A percentile compares a stretch with the other conserved stretches of the same genome.
Conservation (phyloP, 1,140 invertebrate species). For the Ridgeia piscesae region DNA sequence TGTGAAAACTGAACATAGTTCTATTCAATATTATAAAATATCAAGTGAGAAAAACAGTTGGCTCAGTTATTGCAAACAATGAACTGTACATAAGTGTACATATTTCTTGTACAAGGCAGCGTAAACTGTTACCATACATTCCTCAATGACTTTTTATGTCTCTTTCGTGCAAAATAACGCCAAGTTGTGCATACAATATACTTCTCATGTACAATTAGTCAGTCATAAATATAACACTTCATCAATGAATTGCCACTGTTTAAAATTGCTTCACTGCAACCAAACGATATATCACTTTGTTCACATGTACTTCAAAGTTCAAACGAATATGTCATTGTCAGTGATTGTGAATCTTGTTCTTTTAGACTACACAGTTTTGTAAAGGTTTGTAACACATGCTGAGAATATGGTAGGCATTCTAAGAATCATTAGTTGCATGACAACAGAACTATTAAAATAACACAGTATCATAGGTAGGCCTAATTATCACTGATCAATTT, state of each 20-base stretch:
- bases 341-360: too few species aligned
- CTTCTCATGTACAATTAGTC: neutral
- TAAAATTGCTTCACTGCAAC: too few species aligned
- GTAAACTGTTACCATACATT: neutral
- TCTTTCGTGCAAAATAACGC: neutral
- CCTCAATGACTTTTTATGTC: neutral
- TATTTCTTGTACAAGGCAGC: too few species aligned
- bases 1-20: neutral
- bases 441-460: neutral
- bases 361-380: neutral
- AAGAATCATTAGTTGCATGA: neutral
- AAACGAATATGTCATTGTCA: too few species aligned
- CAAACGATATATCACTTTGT: too few species aligned
- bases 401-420: neutral
- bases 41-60: too few species aligned
- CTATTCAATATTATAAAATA: too few species aligned
- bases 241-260: neutral
- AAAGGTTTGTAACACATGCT: neutral
- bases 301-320: too few species aligned
- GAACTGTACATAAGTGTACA: too few species aligned
- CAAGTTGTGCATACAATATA: neutral
- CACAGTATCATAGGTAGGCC: neutral
- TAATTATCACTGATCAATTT: neutral
- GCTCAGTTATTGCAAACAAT: too few species aligned
- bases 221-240: neutral